phyloP scores from a whole-genome alignment of 1,140 invertebrate species.

The Luehdorfia chinensis region DNA sequence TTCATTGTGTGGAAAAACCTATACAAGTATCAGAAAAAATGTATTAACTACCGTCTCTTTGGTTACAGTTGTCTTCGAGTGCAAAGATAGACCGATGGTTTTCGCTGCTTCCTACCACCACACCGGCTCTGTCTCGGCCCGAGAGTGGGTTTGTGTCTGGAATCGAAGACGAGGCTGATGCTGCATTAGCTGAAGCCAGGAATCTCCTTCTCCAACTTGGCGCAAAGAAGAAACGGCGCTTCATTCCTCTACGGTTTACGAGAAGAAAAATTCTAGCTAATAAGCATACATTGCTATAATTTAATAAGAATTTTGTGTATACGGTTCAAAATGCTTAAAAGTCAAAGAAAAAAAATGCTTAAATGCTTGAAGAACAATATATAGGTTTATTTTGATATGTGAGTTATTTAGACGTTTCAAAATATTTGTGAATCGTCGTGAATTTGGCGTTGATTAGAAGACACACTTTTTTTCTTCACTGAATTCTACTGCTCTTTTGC shows the following conservation, averaged over 20 bases:
- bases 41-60: too few species aligned
- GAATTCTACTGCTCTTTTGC: too few species aligned
- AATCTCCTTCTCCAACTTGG: slow-evolving; percentile 80
- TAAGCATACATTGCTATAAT: slow-evolving; percentile 62
- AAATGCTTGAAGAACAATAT: too few species aligned
- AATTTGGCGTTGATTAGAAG: too few species aligned
- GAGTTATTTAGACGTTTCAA: too few species aligned
- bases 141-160: slow-evolving; percentile 85
- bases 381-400: too few species aligned
- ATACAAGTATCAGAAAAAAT: too few species aligned
- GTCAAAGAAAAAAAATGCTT: too few species aligned
- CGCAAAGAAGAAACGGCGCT: slow-evolving; percentile 81
- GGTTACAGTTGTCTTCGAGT: slow-evolving; percentile 80
- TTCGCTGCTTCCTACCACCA: slow-evolving; percentile 79
- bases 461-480: too few species aligned
- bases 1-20: too few species aligned
- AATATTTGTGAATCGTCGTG: too few species aligned
- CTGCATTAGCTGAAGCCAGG: slow-evolving; percentile 51
- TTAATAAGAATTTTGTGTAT: slow-evolving; percentile 15
- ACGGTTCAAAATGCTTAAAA: too few species aligned
- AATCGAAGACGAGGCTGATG: slow-evolving; percentile 73
- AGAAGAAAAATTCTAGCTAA: slow-evolving; percentile 73
- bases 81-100: slow-evolving; percentile 87
- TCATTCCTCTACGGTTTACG: slow-evolving; percentile 80
- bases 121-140: slow-evolving; percentile 80